phyloP scores from a whole-genome alignment of 23 tunicate genomes.

The Halocynthia aurantium region DNA sequence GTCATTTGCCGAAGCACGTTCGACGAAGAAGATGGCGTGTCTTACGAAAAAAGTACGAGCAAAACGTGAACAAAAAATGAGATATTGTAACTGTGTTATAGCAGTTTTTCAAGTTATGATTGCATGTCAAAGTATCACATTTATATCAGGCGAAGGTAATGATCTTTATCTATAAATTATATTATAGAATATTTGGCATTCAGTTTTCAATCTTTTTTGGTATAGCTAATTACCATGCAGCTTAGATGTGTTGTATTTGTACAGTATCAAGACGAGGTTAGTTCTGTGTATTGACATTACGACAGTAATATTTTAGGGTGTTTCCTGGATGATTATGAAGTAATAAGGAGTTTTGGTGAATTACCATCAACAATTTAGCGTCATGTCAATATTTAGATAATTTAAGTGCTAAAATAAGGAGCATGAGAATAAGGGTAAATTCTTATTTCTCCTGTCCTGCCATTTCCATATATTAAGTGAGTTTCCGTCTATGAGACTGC shows the following conservation, averaged over 20 bases:
- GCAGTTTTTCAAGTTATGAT: constrained; percentile 71
- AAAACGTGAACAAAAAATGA: constrained; percentile 38
- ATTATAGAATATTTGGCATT: not conserved
- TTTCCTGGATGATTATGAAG: not conserved
- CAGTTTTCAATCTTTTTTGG: too few species aligned
- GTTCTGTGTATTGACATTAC: constrained; percentile 2
- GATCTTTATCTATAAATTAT: not conserved
- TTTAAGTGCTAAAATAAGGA: too few species aligned
- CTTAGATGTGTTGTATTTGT: too few species aligned
- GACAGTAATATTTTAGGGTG: not conserved
- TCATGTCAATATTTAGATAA: too few species aligned
- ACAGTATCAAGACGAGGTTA: not conserved
- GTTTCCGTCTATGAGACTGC: too few species aligned
- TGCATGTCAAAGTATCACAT: constrained; percentile 61
- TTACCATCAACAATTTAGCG: too few species aligned
- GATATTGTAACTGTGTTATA: constrained; percentile 61
- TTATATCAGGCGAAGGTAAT: constrained; percentile 86
- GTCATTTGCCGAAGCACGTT: too few species aligned
- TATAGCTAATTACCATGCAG: too few species aligned
- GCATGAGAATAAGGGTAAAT: too few species aligned
- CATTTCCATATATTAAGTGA: too few species aligned
- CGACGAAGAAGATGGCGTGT: constrained; percentile 12
- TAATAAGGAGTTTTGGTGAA: too few species aligned
- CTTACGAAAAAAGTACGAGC: constrained; percentile 30
- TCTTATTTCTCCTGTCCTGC: too few species aligned